phyloP scores from a whole-genome alignment of 2,797 vertebrate genomes.

The Lates japonicus region DNA sequence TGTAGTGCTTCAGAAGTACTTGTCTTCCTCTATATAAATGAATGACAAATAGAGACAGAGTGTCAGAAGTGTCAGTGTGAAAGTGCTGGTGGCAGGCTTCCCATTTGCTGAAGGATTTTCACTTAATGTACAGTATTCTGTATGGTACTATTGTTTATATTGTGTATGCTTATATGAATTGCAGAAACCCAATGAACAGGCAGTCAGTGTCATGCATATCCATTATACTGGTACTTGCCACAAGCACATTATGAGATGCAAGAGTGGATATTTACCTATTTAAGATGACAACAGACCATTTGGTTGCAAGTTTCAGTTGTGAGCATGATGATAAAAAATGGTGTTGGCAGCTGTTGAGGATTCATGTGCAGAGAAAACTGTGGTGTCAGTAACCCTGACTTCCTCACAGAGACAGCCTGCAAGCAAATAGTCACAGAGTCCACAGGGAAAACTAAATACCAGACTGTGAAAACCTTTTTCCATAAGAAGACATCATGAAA shows the following conservation, averaged over 20 bases:
- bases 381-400: conserved; percentile 40
- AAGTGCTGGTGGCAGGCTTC: conserved; percentile 15
- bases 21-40: conserved; percentile 57
- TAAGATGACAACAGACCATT: neutral
- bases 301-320: neutral
- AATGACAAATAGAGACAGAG: conserved; percentile 68
- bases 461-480: conserved; percentile 21
- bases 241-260: neutral
- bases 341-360: conserved; percentile 37
- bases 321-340: conserved; percentile 7
- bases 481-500: neutral
- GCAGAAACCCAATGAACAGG: neutral
- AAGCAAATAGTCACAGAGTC: conserved; percentile 34
- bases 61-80: conserved; percentile 16
- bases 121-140: neutral
- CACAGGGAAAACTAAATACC: conserved; percentile 19
- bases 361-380: conserved; percentile 44
- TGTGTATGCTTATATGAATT: neutral
- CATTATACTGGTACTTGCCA: neutral
- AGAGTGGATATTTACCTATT: neutral
- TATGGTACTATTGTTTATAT: neutral
- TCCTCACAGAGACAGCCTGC: conserved; percentile 25
- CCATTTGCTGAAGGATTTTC: conserved; percentile 25
- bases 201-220: neutral
- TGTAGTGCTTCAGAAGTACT: conserved; percentile 67